Evolutionary conservation across 2,797 vertebrate species (phyloP).

Genomic region (Dendrocincla fuliginosa): DNA sequence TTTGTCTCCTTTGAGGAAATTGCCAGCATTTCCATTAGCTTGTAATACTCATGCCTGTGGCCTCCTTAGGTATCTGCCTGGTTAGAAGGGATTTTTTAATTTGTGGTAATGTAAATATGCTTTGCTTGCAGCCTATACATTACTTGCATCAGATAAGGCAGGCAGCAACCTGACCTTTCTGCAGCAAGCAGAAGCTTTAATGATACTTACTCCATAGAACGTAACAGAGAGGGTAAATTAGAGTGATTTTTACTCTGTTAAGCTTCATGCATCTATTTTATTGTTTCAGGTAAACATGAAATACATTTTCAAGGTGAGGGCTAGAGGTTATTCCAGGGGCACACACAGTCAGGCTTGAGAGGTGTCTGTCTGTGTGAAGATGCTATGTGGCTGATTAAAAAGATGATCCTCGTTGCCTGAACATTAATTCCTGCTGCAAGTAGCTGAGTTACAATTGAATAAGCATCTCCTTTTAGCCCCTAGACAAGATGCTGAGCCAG

Average conservation of each 20-base stretch:
- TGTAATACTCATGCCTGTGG: conserved; percentile 10
- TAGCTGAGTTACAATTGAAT: neutral
- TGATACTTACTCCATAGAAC: neutral
- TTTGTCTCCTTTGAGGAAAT: conserved; percentile 46
- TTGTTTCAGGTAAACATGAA: neutral
- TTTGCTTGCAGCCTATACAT: conserved; percentile 22
- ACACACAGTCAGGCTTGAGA: neutral
- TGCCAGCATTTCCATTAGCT: conserved; percentile 43
- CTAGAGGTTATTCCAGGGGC: neutral
- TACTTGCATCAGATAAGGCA: neutral
- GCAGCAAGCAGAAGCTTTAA: neutral
- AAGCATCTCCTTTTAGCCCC: neutral
- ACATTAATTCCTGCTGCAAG: neutral
- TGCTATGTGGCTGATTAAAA: neutral
- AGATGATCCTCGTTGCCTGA: neutral
- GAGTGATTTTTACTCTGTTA: neutral
- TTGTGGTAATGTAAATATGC: conserved; percentile 27
- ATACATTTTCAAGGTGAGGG: neutral
- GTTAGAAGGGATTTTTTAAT: conserved; percentile 38
- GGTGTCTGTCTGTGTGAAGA: neutral
- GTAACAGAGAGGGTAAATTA: neutral
- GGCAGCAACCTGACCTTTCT: neutral
- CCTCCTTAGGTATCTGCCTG: conserved; percentile 6
- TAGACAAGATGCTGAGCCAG: neutral
- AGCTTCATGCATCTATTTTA: neutral